Conservation (phyloP, 2,797 vertebrate genomes). For the Macrochelys suwanniensis region DNA sequence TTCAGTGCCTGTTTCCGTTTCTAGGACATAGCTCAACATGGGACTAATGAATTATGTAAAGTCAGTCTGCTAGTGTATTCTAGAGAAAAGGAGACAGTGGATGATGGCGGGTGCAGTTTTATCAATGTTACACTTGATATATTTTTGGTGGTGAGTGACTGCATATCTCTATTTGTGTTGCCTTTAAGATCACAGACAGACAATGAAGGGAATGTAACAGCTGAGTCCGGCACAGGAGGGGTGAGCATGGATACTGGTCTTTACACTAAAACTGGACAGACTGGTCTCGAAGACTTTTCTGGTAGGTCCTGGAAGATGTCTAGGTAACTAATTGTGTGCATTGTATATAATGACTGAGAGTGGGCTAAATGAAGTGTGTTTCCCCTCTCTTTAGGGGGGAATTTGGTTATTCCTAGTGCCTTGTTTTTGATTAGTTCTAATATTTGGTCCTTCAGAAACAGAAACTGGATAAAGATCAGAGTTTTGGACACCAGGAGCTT, state of each 20-base stretch:
- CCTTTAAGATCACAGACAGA: conserved; percentile 93
- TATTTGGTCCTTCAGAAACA: neutral
- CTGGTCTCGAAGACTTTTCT: conserved; percentile 91
- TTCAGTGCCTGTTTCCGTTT: conserved; percentile 72
- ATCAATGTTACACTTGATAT: neutral
- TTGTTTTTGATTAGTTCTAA: fast-evolving
- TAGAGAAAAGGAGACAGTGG: conserved; percentile 31
- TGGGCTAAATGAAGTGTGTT: neutral
- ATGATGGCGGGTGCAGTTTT: conserved; percentile 14
- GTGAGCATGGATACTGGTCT: conserved; percentile 85
- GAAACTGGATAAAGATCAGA: fast-evolving
- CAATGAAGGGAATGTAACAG: conserved; percentile 86
- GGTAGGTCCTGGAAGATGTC: conserved; percentile 77
- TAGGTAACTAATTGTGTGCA: neutral
- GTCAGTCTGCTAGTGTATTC: conserved; percentile 56
- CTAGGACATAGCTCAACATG: conserved; percentile 70
- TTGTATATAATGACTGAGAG: neutral
- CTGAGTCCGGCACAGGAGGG: conserved; percentile 85
- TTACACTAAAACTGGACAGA: conserved; percentile 89
- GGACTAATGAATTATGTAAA: conserved; percentile 82
- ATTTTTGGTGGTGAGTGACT: conserved; percentile 4
- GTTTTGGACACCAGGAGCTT: neutral
- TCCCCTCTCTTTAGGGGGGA: neutral
- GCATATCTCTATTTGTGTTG: conserved; percentile 51
- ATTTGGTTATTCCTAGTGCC: neutral